Evolutionary conservation across 2,113 vertebrate genomes (phyloP).

Genomic region (Eurypyga helias): DNA sequence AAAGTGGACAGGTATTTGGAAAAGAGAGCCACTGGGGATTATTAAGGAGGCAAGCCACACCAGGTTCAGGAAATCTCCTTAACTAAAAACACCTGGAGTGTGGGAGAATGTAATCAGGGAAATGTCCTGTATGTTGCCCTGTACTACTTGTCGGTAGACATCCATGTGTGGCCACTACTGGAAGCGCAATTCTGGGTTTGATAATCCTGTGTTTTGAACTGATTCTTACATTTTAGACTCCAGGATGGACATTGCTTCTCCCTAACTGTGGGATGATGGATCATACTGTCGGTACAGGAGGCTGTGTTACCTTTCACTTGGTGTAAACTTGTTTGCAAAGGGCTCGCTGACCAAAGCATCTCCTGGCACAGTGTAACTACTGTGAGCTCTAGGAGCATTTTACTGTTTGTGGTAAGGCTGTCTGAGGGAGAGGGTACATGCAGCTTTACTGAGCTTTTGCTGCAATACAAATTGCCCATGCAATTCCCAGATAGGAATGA

Average conservation of each 20-base stretch:
- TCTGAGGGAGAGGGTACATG: not conserved
- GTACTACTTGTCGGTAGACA: accelerated
- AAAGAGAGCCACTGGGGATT: slow-evolving; percentile 33
- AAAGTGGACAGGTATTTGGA: slow-evolving; percentile 23
- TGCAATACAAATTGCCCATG: not conserved
- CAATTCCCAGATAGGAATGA: not conserved
- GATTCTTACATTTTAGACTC: not conserved
- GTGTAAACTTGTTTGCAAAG: not conserved
- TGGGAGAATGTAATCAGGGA: not conserved
- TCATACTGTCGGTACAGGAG: not conserved
- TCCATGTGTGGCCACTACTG: not conserved
- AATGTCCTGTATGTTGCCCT: not conserved
- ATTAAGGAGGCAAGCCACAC: not conserved
- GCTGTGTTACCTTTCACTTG: not conserved
- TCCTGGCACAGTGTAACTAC: not conserved
- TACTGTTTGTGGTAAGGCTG: not conserved
- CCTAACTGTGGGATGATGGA: not conserved
- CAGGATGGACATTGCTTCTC: not conserved
- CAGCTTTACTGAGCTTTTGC: not conserved
- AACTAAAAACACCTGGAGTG: not conserved
- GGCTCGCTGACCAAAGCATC: not conserved
- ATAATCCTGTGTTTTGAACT: not conserved
- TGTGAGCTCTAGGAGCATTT: not conserved
- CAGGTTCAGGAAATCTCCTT: not conserved
- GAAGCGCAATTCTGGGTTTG: not conserved